Base-by-base conservation (phyloP, 2,888 invertebrate genomes). In the Cephus spinipes region DNA sequence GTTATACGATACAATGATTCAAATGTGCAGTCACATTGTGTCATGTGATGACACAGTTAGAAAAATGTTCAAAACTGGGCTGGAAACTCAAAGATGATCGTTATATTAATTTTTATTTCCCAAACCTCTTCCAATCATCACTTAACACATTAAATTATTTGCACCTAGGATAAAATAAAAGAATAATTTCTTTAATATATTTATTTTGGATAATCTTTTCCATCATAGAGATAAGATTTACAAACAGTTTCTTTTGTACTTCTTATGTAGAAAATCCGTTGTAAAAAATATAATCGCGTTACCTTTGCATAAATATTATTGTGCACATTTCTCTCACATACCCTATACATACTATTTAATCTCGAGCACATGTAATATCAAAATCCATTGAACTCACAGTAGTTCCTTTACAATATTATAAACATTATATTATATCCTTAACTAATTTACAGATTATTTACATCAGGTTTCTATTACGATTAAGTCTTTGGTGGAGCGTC, bases 401-500 rank as follows among this genome's bases (percentile, higher is more conserved):
- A 55, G 40, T 55, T 55, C 71, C 71, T 71, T 15, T 71, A 30
- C 15, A 71, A 15, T 31, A 71, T 4, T 31, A 71, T 71, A 71
- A 32, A 71, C 30, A 32, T 71, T 71, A 71, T 71, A 71, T 33
- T 73, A 73, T 35, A 33, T 33, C 31, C 12, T 77, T 69, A 74
- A 75, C 69, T 74, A 76, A 74, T 80, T 55, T 83, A 83, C 76
- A 81, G 34, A n/a, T 33, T 83, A 83, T 83, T 79, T 83, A 83
- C 83, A 83, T 75, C 68, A 68, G 36, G 34, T 34, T 79, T 81
- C 76, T 73, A 78, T 77, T 82, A 82, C 32, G 69, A 55, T 79
- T 79, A 80, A 79, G 31, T 83, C 83, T 83, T 83, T 83, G 83
- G 83, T 80, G 79, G 40, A 74, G 76, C 79, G 73, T 73, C 71